Evolutionary conservation across 2,888 invertebrate genomes (phyloP).

Genomic region (Rhorus exstirpatorius): DNA sequence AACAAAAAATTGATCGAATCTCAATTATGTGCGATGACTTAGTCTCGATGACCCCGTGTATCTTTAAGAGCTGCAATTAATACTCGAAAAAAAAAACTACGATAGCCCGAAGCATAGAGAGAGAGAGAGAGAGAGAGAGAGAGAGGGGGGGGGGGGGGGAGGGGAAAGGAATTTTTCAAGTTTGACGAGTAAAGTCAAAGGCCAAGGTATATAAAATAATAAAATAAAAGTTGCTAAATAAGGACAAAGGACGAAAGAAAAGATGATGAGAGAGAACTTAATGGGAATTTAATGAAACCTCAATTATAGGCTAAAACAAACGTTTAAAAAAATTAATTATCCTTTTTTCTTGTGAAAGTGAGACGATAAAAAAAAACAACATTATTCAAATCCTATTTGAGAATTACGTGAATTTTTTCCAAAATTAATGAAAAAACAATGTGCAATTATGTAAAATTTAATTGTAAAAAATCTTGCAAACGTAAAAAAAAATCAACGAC

Average conservation of each 20-base stretch:
- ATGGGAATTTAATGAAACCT: constrained; percentile 12
- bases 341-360: neutral
- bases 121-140: neutral
- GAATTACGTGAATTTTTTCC: too few species aligned
- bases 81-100: neutral
- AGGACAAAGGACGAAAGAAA: neutral
- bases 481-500: too few species aligned
- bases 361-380: neutral
- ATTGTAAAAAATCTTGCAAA: too few species aligned
- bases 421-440: too few species aligned
- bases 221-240: neutral
- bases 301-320: constrained; percentile 1
- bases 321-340: neutral
- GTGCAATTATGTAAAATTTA: too few species aligned
- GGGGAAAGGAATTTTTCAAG: too few species aligned
- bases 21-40: too few species aligned
- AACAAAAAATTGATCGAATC: too few species aligned
- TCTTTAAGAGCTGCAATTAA: neutral
- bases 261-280: neutral
- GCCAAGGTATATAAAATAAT: neutral
- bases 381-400: neutral
- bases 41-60: neutral
- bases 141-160: neutral
- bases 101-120: neutral
- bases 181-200: neutral